Base-by-base conservation (phyloP, 2,797 vertebrate species). In the Poecilia wingei region DNA sequence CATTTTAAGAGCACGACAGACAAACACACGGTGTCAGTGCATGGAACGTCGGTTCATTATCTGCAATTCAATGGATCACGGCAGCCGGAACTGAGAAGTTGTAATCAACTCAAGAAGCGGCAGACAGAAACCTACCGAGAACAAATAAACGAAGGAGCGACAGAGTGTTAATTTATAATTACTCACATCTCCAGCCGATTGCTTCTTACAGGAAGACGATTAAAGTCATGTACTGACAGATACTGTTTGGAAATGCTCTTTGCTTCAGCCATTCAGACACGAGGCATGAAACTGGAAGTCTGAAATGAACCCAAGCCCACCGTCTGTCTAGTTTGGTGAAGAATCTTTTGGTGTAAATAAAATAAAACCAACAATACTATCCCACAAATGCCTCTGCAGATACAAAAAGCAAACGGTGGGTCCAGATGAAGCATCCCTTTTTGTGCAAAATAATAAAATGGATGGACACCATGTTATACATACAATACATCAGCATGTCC, bases 1-100 rank as follows among this genome's bases (percentile, higher is more conserved):
- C 77, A 74, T 76, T 82, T 89, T 81, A 68, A 77, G 46, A 76
- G 74, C 47, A 31, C 68, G 0, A 77, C 41, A 25, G 8, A 81
- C 5, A 25, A 13, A 77, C 5, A 33, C 2, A n/a, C 72, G 31
- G 75, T 33, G 1, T 6, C 80, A 41, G 41, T 36, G 77, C 75
- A 78, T 71, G 69, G 10, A 33, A 25, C 12, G 7, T 57, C 49
- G 14, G 31, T 72, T 76, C 53, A 10, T 82, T 51, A 80, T 77
- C 69, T 72, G 75, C 53, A 51, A 53, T 51, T 77, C 31, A 6
- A 47, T 10, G 74, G 49, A 31, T 69, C 7, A 31, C 0, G 16
- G 18, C 51, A 57, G 41, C 51, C 31, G 41, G 20, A 46, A 78
- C 20, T 7, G 10, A 18, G 41, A 68, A 49, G 70, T 69, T 78